Evolutionary conservation across 2,797 vertebrate species (phyloP), one percentile per base, ranked within the genome.

Genomic region (Craterocephalus amniculus): DNA sequence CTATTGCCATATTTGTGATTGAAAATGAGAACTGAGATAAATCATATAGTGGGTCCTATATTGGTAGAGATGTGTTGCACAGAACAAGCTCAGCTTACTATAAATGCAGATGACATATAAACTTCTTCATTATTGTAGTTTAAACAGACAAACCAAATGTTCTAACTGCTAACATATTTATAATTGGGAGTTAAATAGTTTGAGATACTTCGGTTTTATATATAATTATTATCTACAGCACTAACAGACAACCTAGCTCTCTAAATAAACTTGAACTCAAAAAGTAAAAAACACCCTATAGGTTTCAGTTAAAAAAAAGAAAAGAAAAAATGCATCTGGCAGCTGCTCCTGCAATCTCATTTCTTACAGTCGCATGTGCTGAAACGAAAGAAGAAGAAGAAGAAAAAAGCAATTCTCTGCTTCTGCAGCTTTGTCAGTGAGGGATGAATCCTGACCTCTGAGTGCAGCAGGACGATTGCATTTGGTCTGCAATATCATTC

Each of bases 391-490:
- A 73, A 70, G 72, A 74, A 77, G 35, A 59, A 10, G n/a, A 55
- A 63, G 87, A 45, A 45, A 40, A 18, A 87, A 84, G 77, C 72
- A 81, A 90, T 91, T 83, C 78, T 69, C 38, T 83, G 76, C 61
- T 49, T 67, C 74, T 80, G 74, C 59, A 62, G 71, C 69, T 76
- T 80, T 86, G 87, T 84, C 89, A 84, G 87, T 85, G 85, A 90
- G 82, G 77, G 72, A 90, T 89, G 83, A 88, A 83, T 85, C 76
- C 76, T 71, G 84, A 85, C 79, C 85, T 67, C 63, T 55, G 68
- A 70, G 64, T 76, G 72, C 45, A 22, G 74, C 73, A 74, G 79
- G 76, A 91, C 87, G 80, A 89, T 90, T 88, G 87, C 76, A 87
- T 89, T 87, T 83, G 83, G 70, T 72, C 65, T 69, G 74, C 38